Evolutionary conservation across 2,113 vertebrate genomes (phyloP).

Genomic region (Chaetorhynchus papuensis): DNA sequence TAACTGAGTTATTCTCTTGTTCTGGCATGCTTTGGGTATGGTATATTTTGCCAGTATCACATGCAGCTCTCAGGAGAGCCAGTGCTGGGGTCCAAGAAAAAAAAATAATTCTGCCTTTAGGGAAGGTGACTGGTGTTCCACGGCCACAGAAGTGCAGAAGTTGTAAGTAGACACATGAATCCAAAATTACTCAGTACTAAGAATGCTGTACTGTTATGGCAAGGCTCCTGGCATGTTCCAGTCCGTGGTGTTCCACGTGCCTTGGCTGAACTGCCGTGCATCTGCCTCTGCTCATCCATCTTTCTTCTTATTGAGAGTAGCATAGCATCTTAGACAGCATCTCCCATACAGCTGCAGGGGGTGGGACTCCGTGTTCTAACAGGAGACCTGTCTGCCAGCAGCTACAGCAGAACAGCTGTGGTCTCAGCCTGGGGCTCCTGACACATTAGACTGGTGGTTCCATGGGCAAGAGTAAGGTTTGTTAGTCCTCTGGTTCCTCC

Average conservation of each 20-base stretch:
- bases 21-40: neutral
- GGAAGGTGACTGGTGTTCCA: neutral
- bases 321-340: neutral
- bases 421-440: neutral
- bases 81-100: neutral
- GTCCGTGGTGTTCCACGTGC: neutral
- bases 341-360: rapidly evolving
- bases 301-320: neutral
- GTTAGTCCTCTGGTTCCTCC: neutral
- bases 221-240: neutral
- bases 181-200: neutral
- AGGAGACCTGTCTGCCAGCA: neutral
- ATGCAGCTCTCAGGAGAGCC: neutral
- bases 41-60: neutral
- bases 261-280: neutral
- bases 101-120: neutral
- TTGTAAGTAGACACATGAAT: neutral
- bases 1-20: neutral
- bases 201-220: neutral
- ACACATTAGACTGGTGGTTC: neutral
- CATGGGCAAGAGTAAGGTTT: neutral
- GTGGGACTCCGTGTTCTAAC: neutral
- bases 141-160: neutral
- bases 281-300: neutral
- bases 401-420: neutral